Base-by-base conservation (phyloP, 2,113 vertebrate genomes). In the Raja brachyura region DNA sequence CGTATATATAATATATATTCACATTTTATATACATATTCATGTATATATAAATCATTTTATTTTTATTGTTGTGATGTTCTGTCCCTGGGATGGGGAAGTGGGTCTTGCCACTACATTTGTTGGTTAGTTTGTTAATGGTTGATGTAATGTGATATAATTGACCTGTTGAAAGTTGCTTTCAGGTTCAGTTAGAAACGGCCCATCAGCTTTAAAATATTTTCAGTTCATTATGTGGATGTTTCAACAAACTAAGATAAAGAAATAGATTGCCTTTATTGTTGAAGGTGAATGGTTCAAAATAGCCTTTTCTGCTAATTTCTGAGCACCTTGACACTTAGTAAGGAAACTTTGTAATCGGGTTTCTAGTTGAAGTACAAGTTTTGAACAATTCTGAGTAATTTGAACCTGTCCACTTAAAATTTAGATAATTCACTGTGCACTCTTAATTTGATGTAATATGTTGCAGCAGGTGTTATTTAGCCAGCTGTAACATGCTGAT, bases 101-200 rank as follows among this genome's bases (percentile, higher is more conserved):
- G 61, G 83, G 83, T 63, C 83, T 88, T 86, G 88, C 39, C 88
- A 86, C 88, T 90, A 90, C 66, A 90, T 92, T 92, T 92, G 90
- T 92, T 92, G 33, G 90, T 74, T 54, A 74, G 31, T 92, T 92
- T 92, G 66, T 92, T 28, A 92, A 54, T 92, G 33, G 90, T 74
- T 73, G 39, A 39, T 73, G 66, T 92, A 48, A 92, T 18, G 88
- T 90, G 88, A 90, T 92, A 3, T 28, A 70, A 73, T 31, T 70
- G 68, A 33, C 48, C 66, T 25, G 68, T 73, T 73, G 90, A 66
- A 73, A 11, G 73, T 92, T 74, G 90, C 68, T 92, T 48, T 92
- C 63, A 92, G 66, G 68, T 74, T 92, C 68, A 73, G 90, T 92
- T 92, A 73, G 68, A 92, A 73, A 54, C 25, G 66, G 66, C 70